These are phyloP conservation scores for Heliocidaris erythrogramma DNA, from an alignment of 35 echinoderm and acorn worm genomes.

Conservation along the genomic window DNA sequence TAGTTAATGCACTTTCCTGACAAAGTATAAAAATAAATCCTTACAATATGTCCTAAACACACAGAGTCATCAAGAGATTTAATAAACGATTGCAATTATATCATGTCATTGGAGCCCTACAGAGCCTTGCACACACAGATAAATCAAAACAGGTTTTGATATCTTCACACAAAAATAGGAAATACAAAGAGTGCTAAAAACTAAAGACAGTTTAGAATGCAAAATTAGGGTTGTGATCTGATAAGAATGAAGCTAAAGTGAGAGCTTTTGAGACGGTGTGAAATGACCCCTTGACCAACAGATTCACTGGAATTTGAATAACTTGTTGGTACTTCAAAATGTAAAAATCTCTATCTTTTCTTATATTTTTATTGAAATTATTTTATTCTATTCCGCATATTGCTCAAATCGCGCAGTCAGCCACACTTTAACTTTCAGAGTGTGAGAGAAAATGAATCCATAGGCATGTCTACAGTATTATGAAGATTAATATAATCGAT, in stretches of 20 bases:
- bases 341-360: background rate
- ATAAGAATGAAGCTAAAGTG: background rate
- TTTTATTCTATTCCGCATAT: too few species aligned
- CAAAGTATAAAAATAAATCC: constrained; percentile 20
- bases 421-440: background rate
- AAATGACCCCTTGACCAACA: background rate
- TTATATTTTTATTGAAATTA: too few species aligned
- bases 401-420: background rate
- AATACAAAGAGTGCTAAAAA: background rate
- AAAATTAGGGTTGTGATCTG: background rate
- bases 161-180: background rate
- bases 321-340: background rate
- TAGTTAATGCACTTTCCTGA: constrained; percentile 28
- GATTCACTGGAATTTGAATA: background rate
- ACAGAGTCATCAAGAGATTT: background rate
- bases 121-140: constrained; percentile 20
- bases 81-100: constrained; percentile 26
- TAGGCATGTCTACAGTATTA: background rate
- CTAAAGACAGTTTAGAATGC: background rate
- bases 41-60: constrained; percentile 31
- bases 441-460: too few species aligned
- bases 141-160: background rate
- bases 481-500: background rate
- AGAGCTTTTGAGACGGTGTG: background rate
- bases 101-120: constrained; percentile 22